Evolutionary conservation across 2,888 invertebrate genomes (phyloP), one percentile per base, ranked within the genome.

Genomic region (Lasioglossum oenotherae): DNA sequence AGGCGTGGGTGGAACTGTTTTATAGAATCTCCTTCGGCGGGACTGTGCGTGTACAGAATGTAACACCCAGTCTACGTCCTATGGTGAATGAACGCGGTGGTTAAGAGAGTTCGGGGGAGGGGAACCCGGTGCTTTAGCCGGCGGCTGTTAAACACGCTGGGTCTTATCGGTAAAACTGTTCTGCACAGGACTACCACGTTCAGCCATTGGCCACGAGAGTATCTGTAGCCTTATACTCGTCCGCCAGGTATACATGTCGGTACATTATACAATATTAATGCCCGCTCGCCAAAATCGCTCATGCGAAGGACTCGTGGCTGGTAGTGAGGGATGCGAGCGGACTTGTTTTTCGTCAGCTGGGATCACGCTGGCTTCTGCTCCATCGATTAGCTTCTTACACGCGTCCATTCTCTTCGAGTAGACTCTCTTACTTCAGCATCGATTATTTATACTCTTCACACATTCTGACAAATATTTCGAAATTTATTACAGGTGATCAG

Each of bases 151-250:
- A 93, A 93, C 94, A 93, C 93, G 93, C 88, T 86, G 88, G 91
- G 94, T 94, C 94, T 94, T 94, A 94, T 94, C 94, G 94, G 93
- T 93, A 94, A 94, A 94, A 94, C 93, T 94, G 93, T 92, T 93
- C 93, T 92, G 92, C 93, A 93, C 92, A 92, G 92, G 91, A 91
- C 90, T 89, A 91, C 91, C 88, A 86, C 91, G 92, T 91, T 85
- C 89, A 91, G 90, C 92, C 91, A 93, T 92, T 93, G 92, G 92
- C 88, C 87, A 87, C 85, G 84, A 81, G 92, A 91, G 92, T 91
- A 91, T 93, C 91, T 93, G 90, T 88, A 87, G 87, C 92, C 92
- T 91, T 91, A 90, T 88, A 91, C 87, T 91, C 91, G 85, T 88
- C 88, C 76, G 90, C 86, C 88, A 86, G 89, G 86, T 88, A 87